phyloP scores from a whole-genome alignment of 53 echinoderm and acorn worm genomes.

The Antedon mediterranea region DNA sequence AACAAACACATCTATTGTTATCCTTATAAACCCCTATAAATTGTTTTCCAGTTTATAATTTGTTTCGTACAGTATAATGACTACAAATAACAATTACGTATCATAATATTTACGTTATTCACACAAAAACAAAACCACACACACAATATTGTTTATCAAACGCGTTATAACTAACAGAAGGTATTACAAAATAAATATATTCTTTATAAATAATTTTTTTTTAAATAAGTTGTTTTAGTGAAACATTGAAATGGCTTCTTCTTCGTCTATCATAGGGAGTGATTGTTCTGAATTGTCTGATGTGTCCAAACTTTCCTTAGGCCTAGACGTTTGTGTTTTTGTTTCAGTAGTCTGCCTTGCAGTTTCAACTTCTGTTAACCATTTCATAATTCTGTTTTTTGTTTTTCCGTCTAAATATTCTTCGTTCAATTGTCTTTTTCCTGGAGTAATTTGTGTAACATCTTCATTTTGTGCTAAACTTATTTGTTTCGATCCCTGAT shows the following conservation, averaged over 20 bases:
- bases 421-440: not conserved
- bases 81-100: too few relatives aligned
- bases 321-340: not conserved
- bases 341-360: not conserved
- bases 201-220: not conserved
- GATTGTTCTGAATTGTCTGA: not conserved
- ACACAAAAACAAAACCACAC: too few relatives aligned
- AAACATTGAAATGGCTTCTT: not conserved
- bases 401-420: not conserved
- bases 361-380: not conserved
- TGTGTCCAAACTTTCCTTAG: not conserved
- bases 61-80: too few relatives aligned
- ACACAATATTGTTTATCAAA: too few relatives aligned
- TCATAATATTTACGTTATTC: too few relatives aligned
- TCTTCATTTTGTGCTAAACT: not conserved
- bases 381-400: not conserved
- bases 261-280: not conserved
- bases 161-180: too few relatives aligned
- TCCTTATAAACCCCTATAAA: too few relatives aligned
- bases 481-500: not conserved
- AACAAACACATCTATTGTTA: too few relatives aligned
- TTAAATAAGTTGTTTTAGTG: not conserved
- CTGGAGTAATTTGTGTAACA: not conserved
- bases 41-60: too few relatives aligned
- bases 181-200: too few relatives aligned